These are phyloP conservation scores for Ditula angustiorana DNA, from an alignment of 2,888 invertebrate genomes.

Conservation along the genomic window DNA sequence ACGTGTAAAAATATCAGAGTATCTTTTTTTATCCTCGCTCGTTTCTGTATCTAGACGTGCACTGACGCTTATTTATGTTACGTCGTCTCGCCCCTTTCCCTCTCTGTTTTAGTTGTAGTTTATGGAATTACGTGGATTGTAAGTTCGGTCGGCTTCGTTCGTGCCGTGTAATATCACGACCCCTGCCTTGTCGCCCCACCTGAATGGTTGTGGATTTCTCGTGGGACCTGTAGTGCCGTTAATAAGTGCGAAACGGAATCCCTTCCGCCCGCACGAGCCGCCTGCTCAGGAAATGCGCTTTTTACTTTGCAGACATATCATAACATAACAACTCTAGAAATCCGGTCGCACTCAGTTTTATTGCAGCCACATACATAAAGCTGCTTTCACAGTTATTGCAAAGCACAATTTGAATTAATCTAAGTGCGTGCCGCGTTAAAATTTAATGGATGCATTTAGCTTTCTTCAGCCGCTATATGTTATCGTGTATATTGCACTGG, in stretches of 20 bases:
- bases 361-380: slow-evolving; percentile 42
- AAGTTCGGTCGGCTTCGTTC: slow-evolving; percentile 42
- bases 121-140: slow-evolving; percentile 58
- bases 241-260: slow-evolving; percentile 68
- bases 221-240: slow-evolving; percentile 69
- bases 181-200: slow-evolving; percentile 68
- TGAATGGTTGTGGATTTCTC: slow-evolving; percentile 73
- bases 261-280: slow-evolving; percentile 47
- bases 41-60: slow-evolving; percentile 19
- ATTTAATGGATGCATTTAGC: slow-evolving; percentile 30
- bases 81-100: slow-evolving; percentile 30
- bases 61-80: slow-evolving; percentile 38
- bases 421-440: slow-evolving; percentile 34
- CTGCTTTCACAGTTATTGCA: slow-evolving; percentile 49
- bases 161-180: slow-evolving; percentile 57
- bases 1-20: slow-evolving; percentile 6
- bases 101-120: slow-evolving; percentile 48
- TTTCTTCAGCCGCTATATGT: slow-evolving; percentile 17
- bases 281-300: slow-evolving; percentile 53
- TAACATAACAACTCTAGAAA: slow-evolving; percentile 48
- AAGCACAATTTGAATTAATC: slow-evolving; percentile 44
- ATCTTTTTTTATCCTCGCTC: slow-evolving; percentile 8
- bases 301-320: slow-evolving; percentile 47
- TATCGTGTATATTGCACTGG: slow-evolving; percentile 15
- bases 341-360: slow-evolving; percentile 45